Base-by-base conservation (phyloP, 2,888 invertebrate species). In the Stenodema calcarata region DNA sequence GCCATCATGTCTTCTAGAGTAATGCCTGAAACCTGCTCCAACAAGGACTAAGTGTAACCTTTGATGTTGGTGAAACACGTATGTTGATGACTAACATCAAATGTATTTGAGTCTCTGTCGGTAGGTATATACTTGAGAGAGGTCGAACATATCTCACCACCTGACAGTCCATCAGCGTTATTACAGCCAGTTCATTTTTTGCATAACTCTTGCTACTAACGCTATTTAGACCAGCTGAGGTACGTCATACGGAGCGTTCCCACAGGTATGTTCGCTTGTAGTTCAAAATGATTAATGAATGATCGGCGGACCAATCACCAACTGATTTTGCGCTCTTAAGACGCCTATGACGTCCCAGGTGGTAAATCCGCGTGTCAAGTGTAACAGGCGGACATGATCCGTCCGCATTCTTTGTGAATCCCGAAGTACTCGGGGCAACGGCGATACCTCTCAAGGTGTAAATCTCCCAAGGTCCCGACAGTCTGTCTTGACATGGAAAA, bases 351-450 rank as follows among this genome's bases (percentile, higher is more conserved):
- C 41, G 35, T 35, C 35, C 30, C 35, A 73, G 35, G 73, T 73
- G 73, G 73, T 73, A 73, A 41, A 73, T 73, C 73, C 28, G 73
- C 73, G 73, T 73, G 73, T 73, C 73, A 73, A 73, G 73, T 73
- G 73, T 73, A 73, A 73, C 73, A 73, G 73, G 62, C 62, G 27
- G 41, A 73, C 73, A 41, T 73, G 73, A 73, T 73, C 73, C 73
- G 62, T 62, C 73, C 73, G 73, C 73, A 73, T 73, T 73, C 73
- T 73, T 73, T 16, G 35, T 16, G 73, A 41, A 41, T 41, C 73
- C 23, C 62, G 18, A n/a, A 62, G 62, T 62, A 62, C 62, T 23
- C 62, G 18, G 62, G 23, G 62, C 62, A n/a, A 9, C 14, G 50
- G 50, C 62, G 62, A 62, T 62, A 62, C 62, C 62, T 62, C 7